phyloP scores from a whole-genome alignment of 2,797 vertebrate species.

The Semotilus atromaculatus region DNA sequence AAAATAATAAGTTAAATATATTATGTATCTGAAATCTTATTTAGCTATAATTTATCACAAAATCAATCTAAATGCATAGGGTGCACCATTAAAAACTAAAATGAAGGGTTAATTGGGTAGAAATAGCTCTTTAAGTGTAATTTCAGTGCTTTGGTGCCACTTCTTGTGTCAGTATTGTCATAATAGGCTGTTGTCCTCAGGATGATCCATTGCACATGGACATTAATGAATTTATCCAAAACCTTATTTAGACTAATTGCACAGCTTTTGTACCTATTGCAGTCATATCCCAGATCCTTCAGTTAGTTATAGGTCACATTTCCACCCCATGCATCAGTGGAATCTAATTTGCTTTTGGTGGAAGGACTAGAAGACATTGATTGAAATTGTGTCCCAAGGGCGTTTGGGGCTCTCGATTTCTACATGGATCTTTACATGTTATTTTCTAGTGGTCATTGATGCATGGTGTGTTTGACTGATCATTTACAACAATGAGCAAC shows the following conservation, averaged over 20 bases:
- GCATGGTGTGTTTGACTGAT: constrained; percentile 70
- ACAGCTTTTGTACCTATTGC: constrained; percentile 71
- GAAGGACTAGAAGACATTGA: constrained; percentile 86
- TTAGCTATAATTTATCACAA: background rate
- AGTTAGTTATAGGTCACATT: constrained; percentile 80
- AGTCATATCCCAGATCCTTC: constrained; percentile 70
- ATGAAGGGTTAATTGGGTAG: background rate
- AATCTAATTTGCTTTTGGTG: constrained; percentile 81
- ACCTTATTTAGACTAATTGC: constrained; percentile 35
- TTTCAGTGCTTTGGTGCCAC: background rate
- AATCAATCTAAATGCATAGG: constrained; percentile 1
- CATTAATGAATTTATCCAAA: constrained; percentile 30
- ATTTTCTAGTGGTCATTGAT: constrained; percentile 72
- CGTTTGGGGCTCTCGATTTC: constrained; percentile 74
- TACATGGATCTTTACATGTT: constrained; percentile 79
- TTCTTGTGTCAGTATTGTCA: constrained; percentile 1
- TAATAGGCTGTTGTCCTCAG: background rate
- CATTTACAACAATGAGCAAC: constrained; percentile 69
- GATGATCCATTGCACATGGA: constrained; percentile 36
- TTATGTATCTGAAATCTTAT: background rate
- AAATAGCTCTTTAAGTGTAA: background rate
- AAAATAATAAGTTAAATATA: background rate
- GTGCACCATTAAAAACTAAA: background rate
- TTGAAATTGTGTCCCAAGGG: constrained; percentile 80
- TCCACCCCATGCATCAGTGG: constrained; percentile 72